These are phyloP conservation scores for Ormyrus nitidulus DNA, from an alignment of 2,888 invertebrate species.

Conservation along the genomic window DNA sequence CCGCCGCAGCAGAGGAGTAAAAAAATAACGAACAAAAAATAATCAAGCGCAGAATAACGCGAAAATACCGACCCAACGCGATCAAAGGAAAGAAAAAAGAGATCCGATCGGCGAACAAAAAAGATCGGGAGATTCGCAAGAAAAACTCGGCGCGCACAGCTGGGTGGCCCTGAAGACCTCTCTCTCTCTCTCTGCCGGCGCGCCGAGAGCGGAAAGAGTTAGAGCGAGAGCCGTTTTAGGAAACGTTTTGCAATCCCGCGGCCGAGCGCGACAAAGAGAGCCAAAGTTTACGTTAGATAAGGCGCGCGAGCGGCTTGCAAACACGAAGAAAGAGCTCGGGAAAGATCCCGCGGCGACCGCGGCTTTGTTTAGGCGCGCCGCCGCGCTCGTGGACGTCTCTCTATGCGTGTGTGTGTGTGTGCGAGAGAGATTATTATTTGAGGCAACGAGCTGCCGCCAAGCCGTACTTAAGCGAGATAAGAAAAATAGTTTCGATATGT, in stretches of 20 bases:
- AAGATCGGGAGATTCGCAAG: neutral
- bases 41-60: too few species aligned
- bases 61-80: too few species aligned
- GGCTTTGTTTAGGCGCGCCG: slow-evolving; percentile 68
- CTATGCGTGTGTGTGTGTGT: too few species aligned
- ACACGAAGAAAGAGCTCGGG: slow-evolving; percentile 61
- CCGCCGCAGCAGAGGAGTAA: too few species aligned
- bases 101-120: too few species aligned
- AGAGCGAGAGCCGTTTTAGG: slow-evolving; percentile 48
- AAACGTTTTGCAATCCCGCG: slow-evolving; percentile 48
- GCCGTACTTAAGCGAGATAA: slow-evolving; percentile 58
- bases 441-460: slow-evolving; percentile 3
- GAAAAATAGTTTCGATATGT: slow-evolving; percentile 36
- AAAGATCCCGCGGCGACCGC: neutral
- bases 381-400: slow-evolving; percentile 35
- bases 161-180: slow-evolving; percentile 25
- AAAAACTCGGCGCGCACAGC: slow-evolving; percentile 28
- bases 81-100: too few species aligned
- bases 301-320: slow-evolving; percentile 57
- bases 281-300: slow-evolving; percentile 71
- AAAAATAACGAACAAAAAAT: too few species aligned
- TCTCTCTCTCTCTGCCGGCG: neutral
- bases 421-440: slow-evolving; percentile 58
- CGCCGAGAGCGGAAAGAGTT: slow-evolving; percentile 41
- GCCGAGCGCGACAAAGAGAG: slow-evolving; percentile 61